These are phyloP conservation scores for Volucella inanis DNA, from an alignment of 2,888 invertebrate species.

Conservation along the genomic window DNA sequence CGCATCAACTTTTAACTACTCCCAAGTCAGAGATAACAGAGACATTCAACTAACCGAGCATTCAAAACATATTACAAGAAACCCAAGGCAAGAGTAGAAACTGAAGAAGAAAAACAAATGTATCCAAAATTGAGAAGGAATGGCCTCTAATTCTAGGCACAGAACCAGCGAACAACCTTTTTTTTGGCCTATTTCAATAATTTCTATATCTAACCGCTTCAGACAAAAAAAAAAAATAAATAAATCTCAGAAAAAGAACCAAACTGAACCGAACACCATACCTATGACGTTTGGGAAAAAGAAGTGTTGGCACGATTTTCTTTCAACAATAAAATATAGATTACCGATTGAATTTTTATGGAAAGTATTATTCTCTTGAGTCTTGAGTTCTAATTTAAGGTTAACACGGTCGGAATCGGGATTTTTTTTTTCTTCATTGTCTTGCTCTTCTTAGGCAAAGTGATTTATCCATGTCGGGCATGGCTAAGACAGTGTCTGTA, in stretches of 20 bases:
- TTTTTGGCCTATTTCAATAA: conserved; percentile 29
- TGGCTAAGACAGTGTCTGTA: conserved; percentile 7
- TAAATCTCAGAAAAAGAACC: background rate
- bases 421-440: conserved; percentile 1
- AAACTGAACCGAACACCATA: background rate
- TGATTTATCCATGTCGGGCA: conserved; percentile 59
- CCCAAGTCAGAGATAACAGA: conserved; percentile 56
- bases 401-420: conserved; percentile 50
- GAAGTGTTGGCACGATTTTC: conserved; percentile 61
- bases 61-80: conserved; percentile 48
- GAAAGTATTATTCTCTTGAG: conserved; percentile 46
- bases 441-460: conserved; percentile 15
- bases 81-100: conserved; percentile 25
- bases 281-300: conserved; percentile 8
- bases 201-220: conserved; percentile 14
- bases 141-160: conserved; percentile 54
- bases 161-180: conserved; percentile 12
- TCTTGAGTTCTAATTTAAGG: conserved; percentile 58
- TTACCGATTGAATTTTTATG: conserved; percentile 52
- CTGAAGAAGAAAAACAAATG: conserved; percentile 8
- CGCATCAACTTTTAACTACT: background rate
- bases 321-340: conserved; percentile 55
- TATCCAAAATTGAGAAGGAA: conserved; percentile 55
- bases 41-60: conserved; percentile 32
- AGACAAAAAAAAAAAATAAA: background rate